phyloP scores from a whole-genome alignment of 2,113 vertebrate genomes.

The Tauraco erythrolophus region DNA sequence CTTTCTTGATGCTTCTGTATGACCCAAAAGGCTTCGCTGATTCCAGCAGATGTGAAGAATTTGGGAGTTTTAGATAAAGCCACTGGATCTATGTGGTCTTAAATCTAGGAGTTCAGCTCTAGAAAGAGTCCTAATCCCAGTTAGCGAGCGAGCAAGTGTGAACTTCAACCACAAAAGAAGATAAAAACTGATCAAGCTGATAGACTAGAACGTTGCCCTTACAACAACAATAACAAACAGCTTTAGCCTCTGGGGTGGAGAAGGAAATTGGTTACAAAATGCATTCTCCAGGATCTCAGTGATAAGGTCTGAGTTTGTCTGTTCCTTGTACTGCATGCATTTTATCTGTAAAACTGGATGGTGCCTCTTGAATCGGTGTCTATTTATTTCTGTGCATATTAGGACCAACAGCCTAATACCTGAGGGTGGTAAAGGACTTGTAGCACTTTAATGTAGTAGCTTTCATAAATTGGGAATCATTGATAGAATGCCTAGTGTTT shows the following conservation, averaged over 20 bases:
- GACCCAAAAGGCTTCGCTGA: not conserved
- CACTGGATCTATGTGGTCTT: not conserved
- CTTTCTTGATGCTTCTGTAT: slow-evolving; percentile 58
- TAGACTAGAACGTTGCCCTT: slow-evolving; percentile 13
- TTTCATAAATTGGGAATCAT: slow-evolving; percentile 61
- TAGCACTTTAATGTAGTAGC: slow-evolving; percentile 74
- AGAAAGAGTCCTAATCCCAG: not conserved
- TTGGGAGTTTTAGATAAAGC: not conserved
- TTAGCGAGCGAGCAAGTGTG: slow-evolving; percentile 11
- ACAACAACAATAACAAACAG: not conserved
- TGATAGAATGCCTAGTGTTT: slow-evolving; percentile 69
- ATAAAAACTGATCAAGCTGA: slow-evolving; percentile 3
- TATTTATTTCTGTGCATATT: slow-evolving; percentile 62
- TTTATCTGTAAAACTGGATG: slow-evolving; percentile 64
- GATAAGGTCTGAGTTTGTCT: slow-evolving; percentile 21
- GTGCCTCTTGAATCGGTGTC: slow-evolving; percentile 59
- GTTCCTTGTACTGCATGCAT: slow-evolving; percentile 39
- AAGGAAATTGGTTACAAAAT: slow-evolving; percentile 16
- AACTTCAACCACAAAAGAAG: slow-evolving; percentile 16
- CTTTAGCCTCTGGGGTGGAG: slow-evolving; percentile 2
- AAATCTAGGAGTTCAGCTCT: not conserved
- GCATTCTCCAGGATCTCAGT: slow-evolving; percentile 19
- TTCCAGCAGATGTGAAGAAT: slow-evolving; percentile 6
- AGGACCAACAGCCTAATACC: slow-evolving; percentile 60
- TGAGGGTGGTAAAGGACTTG: slow-evolving; percentile 53